phyloP scores from a whole-genome alignment of 2,888 invertebrate species.

The Lasioglossum zephyrum region DNA sequence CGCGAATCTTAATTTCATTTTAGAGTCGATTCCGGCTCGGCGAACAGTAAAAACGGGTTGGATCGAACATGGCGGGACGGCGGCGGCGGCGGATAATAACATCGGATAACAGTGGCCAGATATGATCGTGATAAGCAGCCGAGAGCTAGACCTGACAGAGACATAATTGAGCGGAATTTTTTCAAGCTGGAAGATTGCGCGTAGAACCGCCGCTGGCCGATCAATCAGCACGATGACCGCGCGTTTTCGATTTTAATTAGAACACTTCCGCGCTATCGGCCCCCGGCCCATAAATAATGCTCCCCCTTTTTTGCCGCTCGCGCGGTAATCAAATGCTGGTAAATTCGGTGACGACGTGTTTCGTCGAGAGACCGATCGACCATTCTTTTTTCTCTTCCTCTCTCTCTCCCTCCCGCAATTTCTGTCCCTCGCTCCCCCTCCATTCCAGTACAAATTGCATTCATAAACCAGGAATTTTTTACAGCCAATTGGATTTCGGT shows the following conservation, averaged over 20 bases:
- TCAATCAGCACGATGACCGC: slow-evolving; percentile 54
- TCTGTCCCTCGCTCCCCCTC: background rate
- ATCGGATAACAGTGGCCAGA: slow-evolving; percentile 30
- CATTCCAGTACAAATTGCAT: background rate
- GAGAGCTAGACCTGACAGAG: slow-evolving; percentile 50
- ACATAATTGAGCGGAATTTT: slow-evolving; percentile 54
- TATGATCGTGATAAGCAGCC: slow-evolving; percentile 43
- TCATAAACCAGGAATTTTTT: slow-evolving; percentile 7
- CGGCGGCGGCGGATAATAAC: slow-evolving; percentile 9
- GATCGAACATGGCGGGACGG: slow-evolving; percentile 17
- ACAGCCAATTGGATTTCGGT: slow-evolving; percentile 7
- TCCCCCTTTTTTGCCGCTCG: slow-evolving; percentile 28
- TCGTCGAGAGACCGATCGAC: slow-evolving; percentile 2
- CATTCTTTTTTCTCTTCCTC: background rate
- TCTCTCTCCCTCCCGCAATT: background rate
- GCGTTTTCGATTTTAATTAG: slow-evolving; percentile 57
- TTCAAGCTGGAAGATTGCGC: slow-evolving; percentile 41
- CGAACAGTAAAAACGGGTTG: background rate
- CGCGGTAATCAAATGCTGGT: slow-evolving; percentile 51
- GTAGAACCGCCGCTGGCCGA: slow-evolving; percentile 29
- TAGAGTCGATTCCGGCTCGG: background rate
- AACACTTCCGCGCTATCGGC: slow-evolving; percentile 54
- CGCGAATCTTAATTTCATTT: slow-evolving; percentile 23
- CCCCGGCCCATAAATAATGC: slow-evolving; percentile 51
- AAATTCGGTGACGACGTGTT: slow-evolving; percentile 31